Evolutionary conservation across 2,113 vertebrate genomes (phyloP).

Genomic region (Ornithorhynchus anatinus): DNA sequence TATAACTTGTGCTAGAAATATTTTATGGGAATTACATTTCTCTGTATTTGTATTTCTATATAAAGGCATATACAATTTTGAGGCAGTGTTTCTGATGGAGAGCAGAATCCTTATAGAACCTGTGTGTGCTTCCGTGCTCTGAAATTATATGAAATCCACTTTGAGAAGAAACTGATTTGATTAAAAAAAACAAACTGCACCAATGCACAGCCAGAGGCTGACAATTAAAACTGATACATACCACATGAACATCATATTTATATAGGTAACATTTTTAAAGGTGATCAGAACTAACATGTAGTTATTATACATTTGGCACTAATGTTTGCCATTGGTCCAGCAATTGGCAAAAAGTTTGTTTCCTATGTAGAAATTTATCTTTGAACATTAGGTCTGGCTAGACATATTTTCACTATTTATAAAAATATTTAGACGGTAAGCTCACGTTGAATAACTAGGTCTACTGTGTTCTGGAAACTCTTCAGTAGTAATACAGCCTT

Average conservation of each 20-base stretch:
- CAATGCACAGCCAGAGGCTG: conserved; percentile 87
- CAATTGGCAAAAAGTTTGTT: conserved; percentile 95
- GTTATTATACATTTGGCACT: conserved; percentile 98
- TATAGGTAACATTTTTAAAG: conserved; percentile 72
- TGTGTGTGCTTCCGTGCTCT: conserved; percentile 85
- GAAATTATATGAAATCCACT: conserved; percentile 80
- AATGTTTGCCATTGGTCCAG: conserved; percentile 99
- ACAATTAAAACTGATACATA: conserved; percentile 79
- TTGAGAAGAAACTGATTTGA: conserved; percentile 79
- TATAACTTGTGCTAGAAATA: conserved; percentile 76
- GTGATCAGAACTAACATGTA: conserved; percentile 82
- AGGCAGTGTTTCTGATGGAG: conserved; percentile 89
- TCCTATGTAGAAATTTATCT: conserved; percentile 83
- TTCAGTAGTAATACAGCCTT: conserved; percentile 97
- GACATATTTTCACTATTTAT: conserved; percentile 78
- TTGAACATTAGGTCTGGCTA: conserved; percentile 78
- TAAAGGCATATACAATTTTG: conserved; percentile 89
- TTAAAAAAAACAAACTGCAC: conserved; percentile 73
- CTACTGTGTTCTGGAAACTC: conserved; percentile 98
- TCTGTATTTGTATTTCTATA: conserved; percentile 74
- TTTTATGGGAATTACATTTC: conserved; percentile 75
- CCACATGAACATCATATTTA: conserved; percentile 77
- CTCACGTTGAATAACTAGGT: conserved; percentile 98
- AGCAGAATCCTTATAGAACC: conserved; percentile 79
- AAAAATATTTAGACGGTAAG: conserved; percentile 94